A percentile compares a stretch with the other conserved stretches of the same genome.
These are phyloP conservation scores for Podargus strigoides DNA, from an alignment of 2,797 vertebrate genomes.

Conservation along the genomic window DNA sequence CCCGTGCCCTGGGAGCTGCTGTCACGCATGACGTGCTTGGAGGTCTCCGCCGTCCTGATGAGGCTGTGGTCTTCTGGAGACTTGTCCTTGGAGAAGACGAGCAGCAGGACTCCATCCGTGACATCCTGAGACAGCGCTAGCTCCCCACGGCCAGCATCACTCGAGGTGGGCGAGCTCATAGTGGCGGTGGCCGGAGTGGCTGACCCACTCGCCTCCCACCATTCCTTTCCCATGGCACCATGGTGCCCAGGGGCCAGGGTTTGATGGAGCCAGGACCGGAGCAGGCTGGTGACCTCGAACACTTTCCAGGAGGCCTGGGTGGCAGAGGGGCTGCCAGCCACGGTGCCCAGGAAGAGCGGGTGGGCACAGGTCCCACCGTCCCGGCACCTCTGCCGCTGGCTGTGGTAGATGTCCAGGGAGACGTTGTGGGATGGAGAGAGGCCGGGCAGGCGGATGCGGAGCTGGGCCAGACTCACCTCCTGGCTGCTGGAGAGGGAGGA, in stretches of 20 bases:
- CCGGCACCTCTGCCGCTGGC: slow-evolving; percentile 52
- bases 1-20: background rate
- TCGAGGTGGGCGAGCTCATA: fast-evolving
- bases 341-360: slow-evolving; percentile 77
- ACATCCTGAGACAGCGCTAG: slow-evolving; percentile 41
- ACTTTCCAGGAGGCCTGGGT: slow-evolving; percentile 78
- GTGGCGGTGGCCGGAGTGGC: fast-evolving
- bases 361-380: slow-evolving; percentile 30
- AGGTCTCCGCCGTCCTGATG: slow-evolving; percentile 82
- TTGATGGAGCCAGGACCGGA: slow-evolving; percentile 79
- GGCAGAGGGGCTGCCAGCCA: slow-evolving; percentile 47
- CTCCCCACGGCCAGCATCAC: background rate
- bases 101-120: slow-evolving; percentile 76
- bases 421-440: slow-evolving; percentile 49
- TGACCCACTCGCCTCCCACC: fast-evolving
- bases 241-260: background rate
- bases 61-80: slow-evolving; percentile 71
- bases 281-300: slow-evolving; percentile 79
- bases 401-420: slow-evolving; percentile 82
- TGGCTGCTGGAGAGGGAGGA: slow-evolving; percentile 80
- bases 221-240: fast-evolving
- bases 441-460: slow-evolving; percentile 74
- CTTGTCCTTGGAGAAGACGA: slow-evolving; percentile 83
- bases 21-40: slow-evolving; percentile 76
- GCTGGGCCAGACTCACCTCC: slow-evolving; percentile 79